Base-by-base conservation (phyloP, 2,888 invertebrate species). In the Agrypnus murinus region DNA sequence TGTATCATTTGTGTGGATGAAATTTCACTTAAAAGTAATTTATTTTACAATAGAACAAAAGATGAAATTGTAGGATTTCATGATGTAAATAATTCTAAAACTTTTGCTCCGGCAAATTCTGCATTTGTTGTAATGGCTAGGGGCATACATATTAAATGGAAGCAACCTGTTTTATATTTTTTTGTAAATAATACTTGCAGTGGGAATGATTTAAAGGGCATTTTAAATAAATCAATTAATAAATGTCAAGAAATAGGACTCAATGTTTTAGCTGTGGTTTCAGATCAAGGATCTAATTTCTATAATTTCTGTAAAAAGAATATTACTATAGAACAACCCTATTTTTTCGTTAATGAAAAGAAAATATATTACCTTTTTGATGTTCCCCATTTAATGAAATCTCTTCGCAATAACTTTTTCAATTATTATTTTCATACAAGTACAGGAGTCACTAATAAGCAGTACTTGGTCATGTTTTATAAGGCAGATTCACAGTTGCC, bases 281-380 rank as follows among this genome's bases (percentile, higher is more conserved):
- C 48, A 43, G 69, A 71, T 50, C 69, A 70, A 64, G 69, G 69
- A 12, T 71, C 60, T 1, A 73, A 68, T 58, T 65, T 65, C 46
- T 14, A 63, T 8, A 36, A 40, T 19, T 58, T 73, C 15, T 32
- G 58, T 2, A 70, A 68, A 40, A 6, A 31, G 31, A 17, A 46
- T 36, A 55, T 70, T 2, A 50, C 50, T 9, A 31, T 14, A 32
- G 34, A 3, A 7, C 5, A 31, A 1, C 65, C 64, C 3, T 65
- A 62, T 15, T 66, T 69, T 68, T 57, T 55, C 12, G 38, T 72
- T 0, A 31, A 68, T 17, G 14, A 57, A 2, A 7, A 57, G 10
- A 67, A 67, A 68, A 32, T 72, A 1, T 45, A 65, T 55, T 73
- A 70, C 59, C 31, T 72, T n/a, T 72, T 65, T 60, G 73, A 75